Evolutionary conservation across 37 sponge, comb jelly and placozoan species (phyloP), one percentile per base, ranked within the genome.

Genomic region (Halisarca cf. caerulea): DNA sequence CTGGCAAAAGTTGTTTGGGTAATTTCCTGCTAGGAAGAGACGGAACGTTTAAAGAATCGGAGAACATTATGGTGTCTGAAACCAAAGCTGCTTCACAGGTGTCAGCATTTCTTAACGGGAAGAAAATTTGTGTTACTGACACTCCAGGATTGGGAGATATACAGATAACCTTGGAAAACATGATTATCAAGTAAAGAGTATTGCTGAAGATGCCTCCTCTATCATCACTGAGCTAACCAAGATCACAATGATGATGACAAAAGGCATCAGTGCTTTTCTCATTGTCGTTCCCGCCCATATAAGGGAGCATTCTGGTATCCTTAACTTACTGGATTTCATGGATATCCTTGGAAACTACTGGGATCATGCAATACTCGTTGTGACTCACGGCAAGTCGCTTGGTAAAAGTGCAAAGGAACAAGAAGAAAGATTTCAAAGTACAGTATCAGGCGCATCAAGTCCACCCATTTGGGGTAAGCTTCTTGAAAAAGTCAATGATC

Each of bases 321-420:
- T 25, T 2, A 27, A 27, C 17, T 3, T 68, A 34, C 35, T 68
- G 2, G 69, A 68, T 3, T 34, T n/a, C 17, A 3, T 68, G n/a
- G 69, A 27, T 3, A 68, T 68, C 4, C 30, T 68, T 30, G 69
- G 69, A 2, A 68, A 68, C 69, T 68, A 27, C 69, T 68, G 69
- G 69, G 30, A 68, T 25, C 69, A 68, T 25, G 15, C 69, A 27
- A 68, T 68, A 3, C 33, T 68, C 32, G 69, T 68, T 27, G n/a
- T 68, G 17, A 68, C 69, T 4, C 69, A 68, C 2, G 69, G 69
- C 15, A 68, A 68, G 69, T n/a, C n/a, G n/a, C 35, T 68, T 4
- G 69, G 35, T 34, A 27, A 30, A 68, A 30, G 32, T 61, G 64
- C 6, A 23, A 23, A 61, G 6, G 30, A 27, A 7, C 64, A 61